phyloP scores from a whole-genome alignment of 2,113 vertebrate genomes.

The Strigops habroptila region DNA sequence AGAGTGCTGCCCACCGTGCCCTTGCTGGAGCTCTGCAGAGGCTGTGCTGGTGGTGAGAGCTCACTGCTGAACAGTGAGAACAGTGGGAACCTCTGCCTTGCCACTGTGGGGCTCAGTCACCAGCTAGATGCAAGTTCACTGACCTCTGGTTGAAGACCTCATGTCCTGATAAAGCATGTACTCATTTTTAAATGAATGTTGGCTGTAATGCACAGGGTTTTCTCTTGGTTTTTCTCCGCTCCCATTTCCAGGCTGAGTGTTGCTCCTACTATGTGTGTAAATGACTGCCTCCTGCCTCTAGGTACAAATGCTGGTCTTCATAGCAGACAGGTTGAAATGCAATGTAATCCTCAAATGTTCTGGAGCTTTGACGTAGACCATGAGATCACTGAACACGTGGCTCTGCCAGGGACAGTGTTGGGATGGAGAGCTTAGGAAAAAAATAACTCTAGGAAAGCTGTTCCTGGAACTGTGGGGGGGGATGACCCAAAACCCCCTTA shows the following conservation, averaged over 20 bases:
- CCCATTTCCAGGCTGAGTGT: background rate
- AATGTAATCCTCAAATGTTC: accelerated
- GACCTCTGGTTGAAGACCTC: background rate
- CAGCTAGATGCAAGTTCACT: background rate
- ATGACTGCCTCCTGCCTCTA: background rate
- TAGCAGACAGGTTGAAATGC: background rate
- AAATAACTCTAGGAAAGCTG: background rate
- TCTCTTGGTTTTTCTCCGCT: background rate
- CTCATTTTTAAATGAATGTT: background rate
- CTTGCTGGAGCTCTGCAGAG: background rate
- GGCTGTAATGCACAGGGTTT: accelerated
- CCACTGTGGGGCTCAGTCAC: background rate
- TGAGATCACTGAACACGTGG: accelerated
- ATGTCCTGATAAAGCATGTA: background rate
- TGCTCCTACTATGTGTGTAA: accelerated
- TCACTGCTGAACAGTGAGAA: background rate
- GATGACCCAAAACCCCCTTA: background rate
- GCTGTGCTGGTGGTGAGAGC: accelerated
- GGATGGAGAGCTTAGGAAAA: background rate
- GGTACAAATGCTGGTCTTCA: background rate
- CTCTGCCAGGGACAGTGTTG: background rate
- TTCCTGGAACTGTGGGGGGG: background rate
- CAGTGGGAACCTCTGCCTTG: background rate
- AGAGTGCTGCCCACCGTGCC: background rate
- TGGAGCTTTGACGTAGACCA: background rate